Evolutionary conservation across 1,140 invertebrate species (phyloP).

Genomic region (Odontomachus brunneus): DNA sequence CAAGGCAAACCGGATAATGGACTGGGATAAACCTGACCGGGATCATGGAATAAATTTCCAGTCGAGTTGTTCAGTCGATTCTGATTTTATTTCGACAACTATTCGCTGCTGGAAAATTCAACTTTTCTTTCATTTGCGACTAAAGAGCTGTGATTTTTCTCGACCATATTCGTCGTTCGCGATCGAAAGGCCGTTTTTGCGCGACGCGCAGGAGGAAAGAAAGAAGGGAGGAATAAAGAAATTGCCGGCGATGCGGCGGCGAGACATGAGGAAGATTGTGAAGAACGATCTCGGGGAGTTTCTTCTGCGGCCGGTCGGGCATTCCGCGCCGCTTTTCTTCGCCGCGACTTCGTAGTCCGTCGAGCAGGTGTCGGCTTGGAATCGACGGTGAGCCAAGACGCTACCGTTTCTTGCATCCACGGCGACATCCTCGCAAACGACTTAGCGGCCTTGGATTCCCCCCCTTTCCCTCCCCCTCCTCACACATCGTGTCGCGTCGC

Average conservation of each 20-base stretch:
- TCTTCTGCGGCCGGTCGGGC: background rate
- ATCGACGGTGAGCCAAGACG: background rate
- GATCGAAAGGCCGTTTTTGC: background rate
- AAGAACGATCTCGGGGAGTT: slow-evolving; percentile 12
- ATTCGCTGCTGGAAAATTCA: no score
- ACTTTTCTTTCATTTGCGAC: no score
- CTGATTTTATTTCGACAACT: no score
- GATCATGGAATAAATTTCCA: no score
- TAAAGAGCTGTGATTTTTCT: no score
- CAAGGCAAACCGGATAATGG: no score
- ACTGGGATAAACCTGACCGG: no score
- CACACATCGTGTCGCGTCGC: no score
- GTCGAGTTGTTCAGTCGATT: no score
- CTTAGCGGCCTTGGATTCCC: slow-evolving; percentile 21
- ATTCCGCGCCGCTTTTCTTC: slow-evolving; percentile 28
- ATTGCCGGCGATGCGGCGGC: background rate
- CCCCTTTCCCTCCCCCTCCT: background rate
- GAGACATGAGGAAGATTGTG: background rate
- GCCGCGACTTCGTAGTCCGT: slow-evolving; percentile 2
- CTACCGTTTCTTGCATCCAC: slow-evolving; percentile 32
- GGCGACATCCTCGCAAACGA: slow-evolving; percentile 28
- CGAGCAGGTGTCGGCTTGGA: slow-evolving; percentile 24
- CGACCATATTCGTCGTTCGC: background rate
- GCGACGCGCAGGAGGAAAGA: background rate
- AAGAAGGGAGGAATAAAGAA: background rate